Conservation (phyloP, 2,797 vertebrate genomes). For the Crenichthys baileyi region DNA sequence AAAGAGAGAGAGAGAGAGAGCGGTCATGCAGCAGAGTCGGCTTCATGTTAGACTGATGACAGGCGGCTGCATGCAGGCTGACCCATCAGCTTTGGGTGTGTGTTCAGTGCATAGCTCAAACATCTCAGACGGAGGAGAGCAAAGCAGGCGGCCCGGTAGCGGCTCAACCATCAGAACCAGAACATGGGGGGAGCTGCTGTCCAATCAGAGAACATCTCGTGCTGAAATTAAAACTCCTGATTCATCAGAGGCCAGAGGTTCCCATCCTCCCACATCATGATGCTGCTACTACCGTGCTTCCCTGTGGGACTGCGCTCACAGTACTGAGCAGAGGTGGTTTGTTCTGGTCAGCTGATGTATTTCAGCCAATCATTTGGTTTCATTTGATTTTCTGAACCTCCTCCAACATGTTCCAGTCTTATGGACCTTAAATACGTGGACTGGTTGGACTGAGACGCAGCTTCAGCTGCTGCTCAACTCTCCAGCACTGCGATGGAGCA, state of each 20-base stretch:
- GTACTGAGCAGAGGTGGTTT: background rate
- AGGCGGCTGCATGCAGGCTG: background rate
- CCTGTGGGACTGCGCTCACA: background rate
- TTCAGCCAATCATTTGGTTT: too few species aligned
- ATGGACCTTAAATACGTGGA: too few species aligned
- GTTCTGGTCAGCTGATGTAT: background rate
- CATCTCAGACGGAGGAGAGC: background rate
- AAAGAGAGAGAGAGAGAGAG: constrained; percentile 75
- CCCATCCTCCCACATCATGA: background rate
- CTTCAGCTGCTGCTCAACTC: too few species aligned
- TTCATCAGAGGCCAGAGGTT: too few species aligned
- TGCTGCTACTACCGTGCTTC: background rate
- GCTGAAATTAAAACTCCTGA: too few species aligned
- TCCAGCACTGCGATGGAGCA: too few species aligned
- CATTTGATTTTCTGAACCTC: too few species aligned
- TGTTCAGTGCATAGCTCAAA: too few species aligned
- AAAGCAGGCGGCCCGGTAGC: background rate
- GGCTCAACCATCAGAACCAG: background rate
- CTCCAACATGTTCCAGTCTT: too few species aligned
- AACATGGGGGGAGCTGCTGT: background rate
- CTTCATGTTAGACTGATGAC: constrained; percentile 26
- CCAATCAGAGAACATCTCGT: background rate
- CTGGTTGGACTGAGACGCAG: too few species aligned
- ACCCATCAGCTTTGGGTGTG: background rate
- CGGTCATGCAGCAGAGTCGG: constrained; percentile 52